These are phyloP conservation scores for Melanchra persicariae DNA, from an alignment of 2,888 invertebrate genomes.

Conservation along the genomic window DNA sequence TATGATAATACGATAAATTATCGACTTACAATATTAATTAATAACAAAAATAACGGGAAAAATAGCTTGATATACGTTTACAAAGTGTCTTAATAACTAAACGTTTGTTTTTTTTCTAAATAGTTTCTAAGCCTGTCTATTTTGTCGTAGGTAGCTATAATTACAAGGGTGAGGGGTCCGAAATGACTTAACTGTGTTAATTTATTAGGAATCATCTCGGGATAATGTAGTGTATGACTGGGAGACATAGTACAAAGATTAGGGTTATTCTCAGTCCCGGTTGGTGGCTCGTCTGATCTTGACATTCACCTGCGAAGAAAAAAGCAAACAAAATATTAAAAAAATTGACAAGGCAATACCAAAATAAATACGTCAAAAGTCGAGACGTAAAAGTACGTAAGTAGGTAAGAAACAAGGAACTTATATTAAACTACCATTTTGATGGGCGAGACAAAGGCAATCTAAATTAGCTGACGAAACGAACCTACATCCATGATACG, in stretches of 20 bases:
- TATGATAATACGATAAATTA: slow-evolving; percentile 60
- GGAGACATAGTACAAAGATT: slow-evolving; percentile 70
- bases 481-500: too few species aligned
- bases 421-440: too few species aligned
- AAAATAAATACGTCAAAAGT: neutral
- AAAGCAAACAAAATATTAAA: neutral
- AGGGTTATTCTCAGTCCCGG: slow-evolving; percentile 76
- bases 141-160: slow-evolving; percentile 74
- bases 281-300: slow-evolving; percentile 83
- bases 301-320: slow-evolving; percentile 92
- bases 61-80: slow-evolving; percentile 70
- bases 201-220: slow-evolving; percentile 84
- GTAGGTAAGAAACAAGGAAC: too few species aligned
- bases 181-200: slow-evolving; percentile 61
- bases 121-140: slow-evolving; percentile 69
- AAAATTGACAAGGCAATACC: neutral
- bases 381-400: too few species aligned
- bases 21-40: slow-evolving; percentile 54
- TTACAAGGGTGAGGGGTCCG: slow-evolving; percentile 76
- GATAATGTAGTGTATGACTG: slow-evolving; percentile 80
- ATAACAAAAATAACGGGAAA: slow-evolving; percentile 60
- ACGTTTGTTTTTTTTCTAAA: slow-evolving; percentile 66
- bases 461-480: too few species aligned
- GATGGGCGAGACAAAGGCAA: too few species aligned
- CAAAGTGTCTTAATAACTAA: slow-evolving; percentile 68